These are phyloP conservation scores for roundworm (Caenorhabditis elegans) DNA, from an alignment of 1,140 invertebrate genomes.

Conservation along the genomic window WBcel235 BX284602.5:13082501-13083000, in stretches of 20 bases:
- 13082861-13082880: too few relatives aligned
- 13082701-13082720: neutral
- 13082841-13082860: too few relatives aligned
- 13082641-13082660: neutral
- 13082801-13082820: too few relatives aligned
- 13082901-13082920: too few relatives aligned
- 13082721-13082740: neutral
- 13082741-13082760: neutral
- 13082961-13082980: too few relatives aligned
- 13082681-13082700: neutral
- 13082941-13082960: too few relatives aligned
- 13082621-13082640: neutral
- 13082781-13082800: too few relatives aligned
- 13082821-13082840: too few relatives aligned
- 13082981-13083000: too few relatives aligned
- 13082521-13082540: neutral
- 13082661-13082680: neutral
- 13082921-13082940: too few relatives aligned
- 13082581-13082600: neutral
- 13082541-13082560: neutral
- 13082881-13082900: too few relatives aligned
- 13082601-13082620: slow-evolving; percentile 8
- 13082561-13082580: neutral
- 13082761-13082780: neutral
- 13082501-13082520: neutral